Evolutionary conservation across 2,797 vertebrate genomes (phyloP).

Genomic region (Cossypha heuglini): DNA sequence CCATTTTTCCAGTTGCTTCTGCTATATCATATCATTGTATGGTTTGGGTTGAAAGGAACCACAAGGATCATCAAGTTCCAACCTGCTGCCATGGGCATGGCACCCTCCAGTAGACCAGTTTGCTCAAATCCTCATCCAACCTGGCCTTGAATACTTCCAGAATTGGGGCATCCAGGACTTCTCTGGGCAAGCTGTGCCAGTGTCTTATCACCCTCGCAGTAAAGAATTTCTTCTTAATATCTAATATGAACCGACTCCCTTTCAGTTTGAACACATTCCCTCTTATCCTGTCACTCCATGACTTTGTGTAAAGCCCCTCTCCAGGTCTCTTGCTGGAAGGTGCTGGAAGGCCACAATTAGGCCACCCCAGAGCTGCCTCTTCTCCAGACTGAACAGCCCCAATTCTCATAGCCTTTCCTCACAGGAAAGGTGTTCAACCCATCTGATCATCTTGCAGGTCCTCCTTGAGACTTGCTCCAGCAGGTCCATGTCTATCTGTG

Average conservation of each 20-base stretch:
- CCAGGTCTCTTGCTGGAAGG: neutral
- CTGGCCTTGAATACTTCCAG: neutral
- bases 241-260: neutral
- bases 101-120: neutral
- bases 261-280: neutral
- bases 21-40: neutral
- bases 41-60: neutral
- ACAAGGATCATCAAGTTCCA: neutral
- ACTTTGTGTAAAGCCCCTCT: neutral
- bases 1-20: slow-evolving; percentile 23
- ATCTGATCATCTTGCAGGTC: neutral
- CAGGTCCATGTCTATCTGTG: neutral
- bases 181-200: neutral
- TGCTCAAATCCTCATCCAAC: neutral
- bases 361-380: neutral
- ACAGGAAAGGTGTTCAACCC: neutral
- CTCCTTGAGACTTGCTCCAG: neutral
- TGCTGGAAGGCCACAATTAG: neutral
- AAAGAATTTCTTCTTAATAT: neutral
- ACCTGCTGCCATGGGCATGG: accelerated
- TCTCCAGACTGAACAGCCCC: too few species aligned
- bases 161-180: neutral
- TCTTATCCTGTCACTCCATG: neutral
- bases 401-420: neutral
- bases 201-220: neutral